Evolutionary conservation across 2,113 vertebrate genomes (phyloP).

Genomic region (Puntigrus tetrazona): DNA sequence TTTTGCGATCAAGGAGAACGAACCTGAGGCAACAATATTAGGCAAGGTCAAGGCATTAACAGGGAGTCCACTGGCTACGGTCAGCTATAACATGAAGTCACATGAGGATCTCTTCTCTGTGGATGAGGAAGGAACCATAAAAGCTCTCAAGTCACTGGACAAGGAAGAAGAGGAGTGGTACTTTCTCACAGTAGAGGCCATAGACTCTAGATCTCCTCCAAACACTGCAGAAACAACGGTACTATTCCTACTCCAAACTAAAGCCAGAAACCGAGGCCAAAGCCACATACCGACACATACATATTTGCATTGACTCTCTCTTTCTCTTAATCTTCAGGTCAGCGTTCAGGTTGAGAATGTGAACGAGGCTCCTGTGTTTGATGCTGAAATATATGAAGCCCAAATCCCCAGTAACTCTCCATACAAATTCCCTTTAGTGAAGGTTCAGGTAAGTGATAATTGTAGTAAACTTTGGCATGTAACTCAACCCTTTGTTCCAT

Average conservation of each 20-base stretch:
- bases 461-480: too few relatives aligned
- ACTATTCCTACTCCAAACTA: conserved; percentile 33
- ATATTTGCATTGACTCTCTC: neutral
- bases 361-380: conserved; percentile 75
- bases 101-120: conserved; percentile 72
- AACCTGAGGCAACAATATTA: conserved; percentile 55
- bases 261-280: neutral
- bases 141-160: conserved; percentile 63
- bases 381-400: conserved; percentile 57
- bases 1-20: conserved; percentile 73
- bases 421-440: conserved; percentile 68
- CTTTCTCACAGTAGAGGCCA: conserved; percentile 73
- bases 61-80: conserved; percentile 59
- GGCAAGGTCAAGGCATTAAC: conserved; percentile 69
- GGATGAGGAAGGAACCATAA: conserved; percentile 63
- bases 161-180: conserved; percentile 73
- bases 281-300: too few relatives aligned
- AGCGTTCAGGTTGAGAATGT: conserved; percentile 68
- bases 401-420: conserved; percentile 71
- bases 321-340: conserved; percentile 58
- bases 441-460: conserved; percentile 73
- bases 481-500: too few relatives aligned
- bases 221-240: conserved; percentile 74
- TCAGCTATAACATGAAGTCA: conserved; percentile 70
- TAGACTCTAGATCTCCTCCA: conserved; percentile 70